A percentile compares a stretch with the other conserved stretches of the same genome.
phyloP scores from a whole-genome alignment of 2,797 vertebrate species.

The Hoplostethus mediterraneus region DNA sequence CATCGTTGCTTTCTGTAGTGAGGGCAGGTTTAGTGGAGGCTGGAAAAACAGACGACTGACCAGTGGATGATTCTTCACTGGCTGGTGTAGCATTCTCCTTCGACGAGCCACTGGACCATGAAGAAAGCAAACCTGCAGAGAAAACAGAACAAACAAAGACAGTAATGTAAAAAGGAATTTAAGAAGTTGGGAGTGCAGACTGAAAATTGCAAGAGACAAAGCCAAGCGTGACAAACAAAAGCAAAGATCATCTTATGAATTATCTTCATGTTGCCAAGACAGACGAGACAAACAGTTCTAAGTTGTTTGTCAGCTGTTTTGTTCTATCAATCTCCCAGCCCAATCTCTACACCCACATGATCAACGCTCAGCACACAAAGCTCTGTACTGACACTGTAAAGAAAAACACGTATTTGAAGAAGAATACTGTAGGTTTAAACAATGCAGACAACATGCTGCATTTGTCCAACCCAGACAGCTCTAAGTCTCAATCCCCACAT shows the following conservation, averaged over 20 bases:
- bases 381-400: conserved; percentile 20
- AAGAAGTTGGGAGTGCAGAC: conserved; percentile 36
- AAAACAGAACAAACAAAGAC: conserved; percentile 24
- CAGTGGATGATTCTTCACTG: conserved; percentile 62
- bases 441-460: conserved; percentile 45
- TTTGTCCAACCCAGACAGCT: too few species aligned
- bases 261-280: conserved; percentile 32
- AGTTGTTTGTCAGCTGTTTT: conserved; percentile 36
- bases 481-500: too few species aligned
- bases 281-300: conserved; percentile 59
- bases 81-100: conserved; percentile 44
- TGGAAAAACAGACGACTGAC: conserved; percentile 44
- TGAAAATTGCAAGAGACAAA: conserved; percentile 31
- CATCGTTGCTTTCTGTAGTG: conserved; percentile 54
- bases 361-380: conserved; percentile 20
- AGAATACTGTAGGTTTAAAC: conserved; percentile 29
- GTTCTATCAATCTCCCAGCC: conserved; percentile 21
- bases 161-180: background rate
- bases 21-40: conserved; percentile 36
- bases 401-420: conserved; percentile 32
- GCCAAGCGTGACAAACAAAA: conserved; percentile 44
- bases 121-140: conserved; percentile 72
- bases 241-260: conserved; percentile 43
- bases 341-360: conserved; percentile 25
- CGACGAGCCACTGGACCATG: conserved; percentile 58